These are phyloP conservation scores for Metridium senile DNA, from an alignment of 92 coral and sea anemone species.

Conservation along the genomic window DNA sequence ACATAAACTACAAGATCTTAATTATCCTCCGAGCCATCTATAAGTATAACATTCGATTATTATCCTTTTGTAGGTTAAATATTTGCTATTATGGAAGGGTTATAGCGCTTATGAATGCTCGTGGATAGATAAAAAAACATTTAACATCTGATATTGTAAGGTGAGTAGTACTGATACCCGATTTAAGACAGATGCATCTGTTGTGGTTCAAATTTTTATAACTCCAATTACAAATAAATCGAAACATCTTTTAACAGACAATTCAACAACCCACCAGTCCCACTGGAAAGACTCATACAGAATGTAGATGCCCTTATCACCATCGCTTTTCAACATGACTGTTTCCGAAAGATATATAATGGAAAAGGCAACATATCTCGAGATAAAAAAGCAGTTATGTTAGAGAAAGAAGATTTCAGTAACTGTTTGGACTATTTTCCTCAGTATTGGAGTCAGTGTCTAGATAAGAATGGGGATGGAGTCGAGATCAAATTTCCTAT, in stretches of 20 bases:
- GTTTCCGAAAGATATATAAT: conserved; percentile 45
- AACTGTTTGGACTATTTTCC: conserved; percentile 32
- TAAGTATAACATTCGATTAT: too few relatives aligned
- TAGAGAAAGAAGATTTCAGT: conserved; percentile 49
- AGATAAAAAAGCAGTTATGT: conserved; percentile 50
- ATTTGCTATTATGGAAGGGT: conserved; percentile 36
- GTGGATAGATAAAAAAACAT: conserved; percentile 29
- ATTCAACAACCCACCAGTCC: conserved; percentile 18
- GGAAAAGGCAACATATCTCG: conserved; percentile 48
- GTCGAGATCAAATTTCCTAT: conserved; percentile 44
- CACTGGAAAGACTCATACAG: conserved; percentile 35
- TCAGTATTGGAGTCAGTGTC: conserved; percentile 46
- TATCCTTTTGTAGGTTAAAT: conserved; percentile 39
- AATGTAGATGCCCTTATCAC: conserved; percentile 45
- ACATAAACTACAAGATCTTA: too few relatives aligned
- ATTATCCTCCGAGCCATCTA: too few relatives aligned
- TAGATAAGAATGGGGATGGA: conserved; percentile 70
- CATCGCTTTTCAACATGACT: conserved; percentile 68
- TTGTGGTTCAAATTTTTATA: too few relatives aligned
- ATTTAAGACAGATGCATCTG: not conserved
- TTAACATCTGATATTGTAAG: conserved; percentile 35
- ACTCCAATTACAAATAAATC: conserved; percentile 3
- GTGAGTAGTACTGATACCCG: conserved; percentile 9
- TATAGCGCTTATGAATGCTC: conserved; percentile 33
- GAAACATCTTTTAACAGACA: not conserved